A percentile compares a stretch with the other conserved stretches of the same genome.
phyloP scores from a whole-genome alignment of 2,888 invertebrate species.

The Chrysomela aeneicollis region DNA sequence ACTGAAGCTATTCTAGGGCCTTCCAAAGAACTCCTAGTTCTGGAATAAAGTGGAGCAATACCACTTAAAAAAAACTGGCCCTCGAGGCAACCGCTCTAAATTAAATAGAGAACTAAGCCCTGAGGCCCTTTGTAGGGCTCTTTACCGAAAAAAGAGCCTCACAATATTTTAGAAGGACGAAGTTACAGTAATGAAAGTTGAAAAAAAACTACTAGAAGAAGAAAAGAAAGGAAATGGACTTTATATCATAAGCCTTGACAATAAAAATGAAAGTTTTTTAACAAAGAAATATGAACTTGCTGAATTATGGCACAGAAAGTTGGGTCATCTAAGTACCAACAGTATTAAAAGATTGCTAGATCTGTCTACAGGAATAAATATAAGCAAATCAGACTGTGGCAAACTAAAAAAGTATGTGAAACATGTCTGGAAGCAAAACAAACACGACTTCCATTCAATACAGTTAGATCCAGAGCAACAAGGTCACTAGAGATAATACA shows the following conservation, averaged over 20 bases:
- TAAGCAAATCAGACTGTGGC: background rate
- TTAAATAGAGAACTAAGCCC: too few species aligned
- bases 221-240: background rate
- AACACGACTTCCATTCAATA: constrained; percentile 44
- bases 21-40: too few species aligned
- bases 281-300: too few species aligned
- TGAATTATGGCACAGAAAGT: constrained; percentile 29
- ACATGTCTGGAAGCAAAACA: constrained; percentile 19
- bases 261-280: background rate
- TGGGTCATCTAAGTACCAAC: constrained; percentile 23
- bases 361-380: background rate
- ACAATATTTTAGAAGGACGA: too few species aligned
- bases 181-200: background rate
- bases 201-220: background rate
- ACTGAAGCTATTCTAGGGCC: too few species aligned
- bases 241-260: background rate
- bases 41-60: too few species aligned
- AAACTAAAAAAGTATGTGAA: constrained; percentile 11
- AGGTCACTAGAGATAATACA: constrained; percentile 43
- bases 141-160: too few species aligned
- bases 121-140: too few species aligned
- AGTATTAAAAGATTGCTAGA: constrained; percentile 16
- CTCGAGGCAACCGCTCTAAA: too few species aligned
- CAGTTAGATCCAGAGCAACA: constrained; percentile 45
- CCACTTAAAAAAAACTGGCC: too few species aligned